Evolutionary conservation across 2,113 vertebrate species (phyloP), one percentile per base, ranked within the genome.

Genomic region (Pygoscelis antarcticus): DNA sequence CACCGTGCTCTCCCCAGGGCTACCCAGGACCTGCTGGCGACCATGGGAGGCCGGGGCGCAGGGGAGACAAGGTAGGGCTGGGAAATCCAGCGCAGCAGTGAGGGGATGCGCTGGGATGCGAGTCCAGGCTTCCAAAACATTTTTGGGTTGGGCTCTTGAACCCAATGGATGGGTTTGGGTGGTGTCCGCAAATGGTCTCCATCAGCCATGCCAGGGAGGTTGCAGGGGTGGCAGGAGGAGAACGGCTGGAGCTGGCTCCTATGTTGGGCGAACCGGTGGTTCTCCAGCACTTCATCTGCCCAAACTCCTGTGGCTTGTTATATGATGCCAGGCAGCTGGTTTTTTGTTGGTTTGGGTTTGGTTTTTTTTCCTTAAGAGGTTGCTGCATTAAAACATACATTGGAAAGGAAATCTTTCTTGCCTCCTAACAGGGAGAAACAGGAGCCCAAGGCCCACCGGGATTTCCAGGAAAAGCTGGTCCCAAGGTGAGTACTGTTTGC

Each of bases 391-490:
- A 77, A 82, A 47, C 20, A 13, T 2, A 11, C 0, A 2, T 21
- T 16, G 4, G 17, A 36, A 75, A 68, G 17, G 55, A 64, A 80
- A 60, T 51, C 11, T 68, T 69, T 72, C 52, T 76, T 83, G 9
- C 52, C 20, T 42, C 84, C 40, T 62, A 20, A 54, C 84, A 99
- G 99, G 99, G 99, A 65, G 97, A 99, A 87, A 75, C 55, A 4
- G 99, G 99, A 92, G 49, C 97, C 44, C 97, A 83, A 95, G 99
- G 99, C 21, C 95, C 97, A 23, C 94, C 91, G 0, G 99, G 99
- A 30, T 97, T 98, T 38, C 87, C 80, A 80, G 99, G 99, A 27
- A 99, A 98, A 90, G 82, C 95, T 70, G 99, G 99, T 34, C 96
- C 95, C 74, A 95, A 98, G 96, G 99, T 99, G 94, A 98, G 98